These are phyloP conservation scores for Slavum lentiscoides DNA, from an alignment of 2,888 invertebrate species.

Conservation along the genomic window DNA sequence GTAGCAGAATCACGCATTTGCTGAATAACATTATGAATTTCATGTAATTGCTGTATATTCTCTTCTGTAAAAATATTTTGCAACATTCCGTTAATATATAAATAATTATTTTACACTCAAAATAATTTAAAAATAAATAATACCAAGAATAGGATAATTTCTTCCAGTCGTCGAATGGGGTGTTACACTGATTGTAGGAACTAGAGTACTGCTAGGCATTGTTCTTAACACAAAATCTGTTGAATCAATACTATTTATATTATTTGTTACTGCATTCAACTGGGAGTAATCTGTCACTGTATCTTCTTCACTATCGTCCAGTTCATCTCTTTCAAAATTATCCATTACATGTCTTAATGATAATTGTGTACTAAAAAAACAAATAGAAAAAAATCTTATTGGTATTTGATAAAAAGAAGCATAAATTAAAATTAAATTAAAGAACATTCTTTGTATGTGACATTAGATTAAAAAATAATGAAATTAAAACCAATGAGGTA, in stretches of 20 bases:
- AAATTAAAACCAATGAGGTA: no score
- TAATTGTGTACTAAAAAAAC: slow-evolving; percentile 5
- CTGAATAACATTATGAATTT: slow-evolving; percentile 76
- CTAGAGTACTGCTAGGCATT: slow-evolving; percentile 61
- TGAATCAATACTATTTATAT: slow-evolving; percentile 56
- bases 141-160: slow-evolving; percentile 69
- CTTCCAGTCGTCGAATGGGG: slow-evolving; percentile 82
- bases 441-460: no score
- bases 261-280: slow-evolving; percentile 55
- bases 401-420: background rate
- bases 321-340: slow-evolving; percentile 60
- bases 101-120: background rate
- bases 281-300: slow-evolving; percentile 75
- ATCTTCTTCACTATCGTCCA: slow-evolving; percentile 79
- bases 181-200: slow-evolving; percentile 85
- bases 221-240: slow-evolving; percentile 49
- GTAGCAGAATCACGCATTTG: slow-evolving; percentile 68
- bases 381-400: background rate
- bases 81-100: background rate
- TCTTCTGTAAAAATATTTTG: slow-evolving; percentile 65
- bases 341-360: slow-evolving; percentile 47
- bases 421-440: background rate
- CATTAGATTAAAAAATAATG: no score
- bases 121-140: slow-evolving; percentile 54
- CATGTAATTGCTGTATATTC: slow-evolving; percentile 74